phyloP scores from a whole-genome alignment of 2,113 vertebrate species.

The Anarhynchus alexandrinus region DNA sequence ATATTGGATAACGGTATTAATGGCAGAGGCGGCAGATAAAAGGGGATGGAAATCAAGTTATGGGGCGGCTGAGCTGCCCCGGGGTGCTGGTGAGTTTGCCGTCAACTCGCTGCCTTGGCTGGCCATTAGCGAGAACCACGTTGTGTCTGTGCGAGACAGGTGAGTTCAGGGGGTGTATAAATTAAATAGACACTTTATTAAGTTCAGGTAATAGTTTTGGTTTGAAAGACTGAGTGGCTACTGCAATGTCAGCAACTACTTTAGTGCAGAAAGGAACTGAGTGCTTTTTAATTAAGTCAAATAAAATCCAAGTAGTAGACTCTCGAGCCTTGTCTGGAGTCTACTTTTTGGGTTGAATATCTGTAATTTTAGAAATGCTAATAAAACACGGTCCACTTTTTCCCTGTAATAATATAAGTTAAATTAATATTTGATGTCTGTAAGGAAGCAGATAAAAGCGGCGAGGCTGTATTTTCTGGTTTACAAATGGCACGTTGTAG shows the following conservation, averaged over 20 bases:
- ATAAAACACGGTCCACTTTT: slow-evolving; percentile 33
- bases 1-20: background rate
- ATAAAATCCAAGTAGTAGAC: slow-evolving; percentile 37
- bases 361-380: slow-evolving; percentile 47
- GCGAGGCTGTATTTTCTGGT: slow-evolving; percentile 44
- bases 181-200: slow-evolving; percentile 62
- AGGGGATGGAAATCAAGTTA: background rate
- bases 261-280: slow-evolving; percentile 36
- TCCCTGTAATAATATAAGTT: slow-evolving; percentile 10
- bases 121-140: background rate
- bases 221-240: slow-evolving; percentile 58
- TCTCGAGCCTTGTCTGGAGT: slow-evolving; percentile 7
- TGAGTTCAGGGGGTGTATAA: slow-evolving; percentile 40
- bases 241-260: slow-evolving; percentile 55
- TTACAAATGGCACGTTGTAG: slow-evolving; percentile 50
- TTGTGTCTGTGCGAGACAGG: slow-evolving; percentile 25
- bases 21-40: background rate
- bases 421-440: slow-evolving; percentile 52
- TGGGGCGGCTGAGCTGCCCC: background rate
- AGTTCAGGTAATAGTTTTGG: slow-evolving; percentile 61
- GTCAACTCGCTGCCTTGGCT: background rate
- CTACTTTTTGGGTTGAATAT: slow-evolving; percentile 20
- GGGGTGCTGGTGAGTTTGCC: background rate
- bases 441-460: background rate
- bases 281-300: slow-evolving; percentile 68